A percentile compares a stretch with the other conserved stretches of the same genome.
These are phyloP conservation scores for Spialia ferax DNA, from an alignment of 2,888 invertebrate species.

Conservation along the genomic window DNA sequence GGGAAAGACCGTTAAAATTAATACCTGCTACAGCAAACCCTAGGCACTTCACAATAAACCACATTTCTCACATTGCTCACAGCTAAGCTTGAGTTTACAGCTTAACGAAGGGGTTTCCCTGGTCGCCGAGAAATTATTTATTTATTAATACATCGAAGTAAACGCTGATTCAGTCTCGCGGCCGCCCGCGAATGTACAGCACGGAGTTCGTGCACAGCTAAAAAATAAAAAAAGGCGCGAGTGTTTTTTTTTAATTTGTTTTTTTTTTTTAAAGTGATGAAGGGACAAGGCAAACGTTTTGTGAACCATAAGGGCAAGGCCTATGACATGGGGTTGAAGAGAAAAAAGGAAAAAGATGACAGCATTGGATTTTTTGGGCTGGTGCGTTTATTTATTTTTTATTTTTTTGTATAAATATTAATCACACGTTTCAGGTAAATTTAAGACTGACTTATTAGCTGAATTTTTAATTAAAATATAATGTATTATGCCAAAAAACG, in stretches of 20 bases:
- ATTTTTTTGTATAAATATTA: too few relatives aligned
- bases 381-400: conserved; percentile 51
- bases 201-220: neutral
- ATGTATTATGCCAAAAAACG: too few relatives aligned
- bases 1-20: too few relatives aligned
- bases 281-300: conserved; percentile 53
- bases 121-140: neutral
- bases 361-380: conserved; percentile 53
- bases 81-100: too few relatives aligned
- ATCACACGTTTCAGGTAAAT: too few relatives aligned
- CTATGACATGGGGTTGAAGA: conserved; percentile 48
- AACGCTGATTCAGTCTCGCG: conserved; percentile 9
- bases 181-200: neutral
- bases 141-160: neutral
- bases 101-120: conserved; percentile 18
- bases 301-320: conserved; percentile 53
- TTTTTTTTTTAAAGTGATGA: conserved; percentile 47
- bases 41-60: neutral
- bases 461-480: too few relatives aligned
- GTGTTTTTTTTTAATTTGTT: conserved; percentile 12
- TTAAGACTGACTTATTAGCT: too few relatives aligned
- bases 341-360: conserved; percentile 38
- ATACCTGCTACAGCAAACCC: neutral
- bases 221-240: conserved; percentile 1
- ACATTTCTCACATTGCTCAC: neutral